Base-by-base conservation (phyloP, 2,113 vertebrate genomes). In the Microtus richardsoni region DNA sequence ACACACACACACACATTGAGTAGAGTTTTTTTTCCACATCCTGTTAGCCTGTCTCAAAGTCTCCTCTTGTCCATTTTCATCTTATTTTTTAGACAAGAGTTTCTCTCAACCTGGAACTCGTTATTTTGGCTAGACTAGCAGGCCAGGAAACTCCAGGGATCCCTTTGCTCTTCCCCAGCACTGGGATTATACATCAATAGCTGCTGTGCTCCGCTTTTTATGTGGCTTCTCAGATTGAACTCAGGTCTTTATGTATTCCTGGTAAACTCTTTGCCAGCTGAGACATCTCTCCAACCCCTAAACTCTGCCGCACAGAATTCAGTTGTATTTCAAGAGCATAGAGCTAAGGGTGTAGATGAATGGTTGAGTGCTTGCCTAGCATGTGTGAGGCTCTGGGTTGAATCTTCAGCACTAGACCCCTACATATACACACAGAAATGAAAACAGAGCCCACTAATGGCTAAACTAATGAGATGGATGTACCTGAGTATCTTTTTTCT, bases 281-380 rank as follows among this genome's bases (percentile, higher is more conserved):
- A 62, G n/a, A 24, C 54, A 26, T 28, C 80, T 80, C 49, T 19
- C 22, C n/a, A 41, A 24, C 54, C 41, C n/a, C n/a, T 41, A 86
- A 62, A 30, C 54, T 77, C 88, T 74, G 66, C 93, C 93, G 39
- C 4, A 88, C 9, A 92, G 22, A 85, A 54, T 90, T 75, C 52
- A 4, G 10, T 78, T 28, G 47, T 89, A 77, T 73, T 91, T 95
- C 36, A 88, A 54, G 92, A 94, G 92, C 95, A 58, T 66, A 92
- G 75, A 75, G 8, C 79, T 60, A 47, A 47, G 47, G 47, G 47
- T 39, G 13, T 60, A 58, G 79, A 26, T 5, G 60, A 28, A 60
- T 60, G 36, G 12, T 39, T 16, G 52, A 60, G 52, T 24, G 8
- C 79, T 28, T 41, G 54, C 22, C n/a, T 60, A 17, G 80, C 24